Evolutionary conservation across 1,140 invertebrate species (phyloP).

Genomic region (Drosophila seguyi): DNA sequence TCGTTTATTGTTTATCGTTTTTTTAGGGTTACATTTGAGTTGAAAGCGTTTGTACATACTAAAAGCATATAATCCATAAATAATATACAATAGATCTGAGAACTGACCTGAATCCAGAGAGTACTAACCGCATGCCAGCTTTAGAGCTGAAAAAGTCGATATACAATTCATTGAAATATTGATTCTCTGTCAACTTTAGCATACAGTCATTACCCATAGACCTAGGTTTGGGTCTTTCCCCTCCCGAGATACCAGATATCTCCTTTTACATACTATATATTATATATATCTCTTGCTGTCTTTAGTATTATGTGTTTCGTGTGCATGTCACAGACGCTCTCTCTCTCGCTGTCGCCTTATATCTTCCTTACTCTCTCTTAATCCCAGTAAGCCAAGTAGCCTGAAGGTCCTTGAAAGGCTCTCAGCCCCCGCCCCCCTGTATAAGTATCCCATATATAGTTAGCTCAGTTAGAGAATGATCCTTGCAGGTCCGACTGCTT

Average conservation of each 20-base stretch:
- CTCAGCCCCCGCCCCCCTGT: not conserved
- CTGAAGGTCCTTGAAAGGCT: conserved; percentile 1
- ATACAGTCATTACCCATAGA: not conserved
- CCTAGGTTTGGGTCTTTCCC: conserved; percentile 1
- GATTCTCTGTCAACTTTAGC: not conserved
- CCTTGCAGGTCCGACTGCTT: not conserved
- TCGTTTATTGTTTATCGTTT: not conserved
- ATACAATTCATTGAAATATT: not conserved
- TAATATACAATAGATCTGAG: conserved; percentile 17
- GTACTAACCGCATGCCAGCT: conserved; percentile 52
- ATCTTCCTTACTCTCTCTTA: not conserved
- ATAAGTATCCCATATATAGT: conserved; percentile 39
- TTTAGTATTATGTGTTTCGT: conserved; percentile 36
- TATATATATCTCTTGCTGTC: conserved; percentile 12
- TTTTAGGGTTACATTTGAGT: conserved; percentile 25
- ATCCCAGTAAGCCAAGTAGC: conserved; percentile 19
- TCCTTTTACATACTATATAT: not conserved
- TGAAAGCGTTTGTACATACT: conserved; percentile 47
- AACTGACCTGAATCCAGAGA: not conserved
- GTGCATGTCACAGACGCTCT: conserved; percentile 49
- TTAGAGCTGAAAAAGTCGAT: conserved; percentile 1
- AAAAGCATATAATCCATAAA: conserved; percentile 42
- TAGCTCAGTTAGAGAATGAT: conserved; percentile 28
- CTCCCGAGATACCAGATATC: conserved; percentile 1
- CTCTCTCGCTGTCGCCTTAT: not conserved